Evolutionary conservation across 2,888 invertebrate genomes (phyloP), one percentile per base, ranked within the genome.

Genomic region (Acrobasis suavella): DNA sequence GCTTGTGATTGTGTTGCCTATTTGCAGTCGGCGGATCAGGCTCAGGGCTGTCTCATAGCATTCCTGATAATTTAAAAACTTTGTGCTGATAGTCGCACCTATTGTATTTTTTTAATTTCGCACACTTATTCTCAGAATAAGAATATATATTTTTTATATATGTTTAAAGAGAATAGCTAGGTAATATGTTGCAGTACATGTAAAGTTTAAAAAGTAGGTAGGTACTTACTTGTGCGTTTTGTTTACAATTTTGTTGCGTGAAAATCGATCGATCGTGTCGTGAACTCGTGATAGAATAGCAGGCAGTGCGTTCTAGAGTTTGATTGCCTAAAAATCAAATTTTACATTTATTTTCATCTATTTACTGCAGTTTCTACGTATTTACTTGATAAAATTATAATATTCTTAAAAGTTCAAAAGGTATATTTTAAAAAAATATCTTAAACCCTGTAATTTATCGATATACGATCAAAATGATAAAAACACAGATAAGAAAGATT

Each of bases 1-100:
- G 73, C 75, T 76, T 71, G 81, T 81, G 75, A 81, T 79, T 80
- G 83, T 82, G 79, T 82, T 82, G 82, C 83, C 82, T 78, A 78
- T 71, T 69, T 76, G 69, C 74, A 72, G 72, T 69, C 75, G 69
- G 72, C 70, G 71, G 69, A 22, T 56, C 56, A 42, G 38, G 42
- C 56, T n/a, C 78, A 77, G 77, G 78, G 78, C 69, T 78, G 78
- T 77, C 76, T 73, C 71, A 75, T 76, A 72, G 67, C 68, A 72
- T 70, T 72, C 72, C 65, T 71, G 71, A 72, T 71, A 76, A 74
- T 69, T 76, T 77, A 72, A 67, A 70, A 74, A 74, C 75, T 70
- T 51, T 15, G 38, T 55, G 17, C 8, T 54, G 32, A 54, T 49
- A 17, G 15, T 62, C 5, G 54, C 46, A 55, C 61, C 15, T 42